Evolutionary conservation across 1,140 invertebrate species (phyloP), one percentile per base, ranked within the genome.

Genomic region (Drosophila carrolli): DNA sequence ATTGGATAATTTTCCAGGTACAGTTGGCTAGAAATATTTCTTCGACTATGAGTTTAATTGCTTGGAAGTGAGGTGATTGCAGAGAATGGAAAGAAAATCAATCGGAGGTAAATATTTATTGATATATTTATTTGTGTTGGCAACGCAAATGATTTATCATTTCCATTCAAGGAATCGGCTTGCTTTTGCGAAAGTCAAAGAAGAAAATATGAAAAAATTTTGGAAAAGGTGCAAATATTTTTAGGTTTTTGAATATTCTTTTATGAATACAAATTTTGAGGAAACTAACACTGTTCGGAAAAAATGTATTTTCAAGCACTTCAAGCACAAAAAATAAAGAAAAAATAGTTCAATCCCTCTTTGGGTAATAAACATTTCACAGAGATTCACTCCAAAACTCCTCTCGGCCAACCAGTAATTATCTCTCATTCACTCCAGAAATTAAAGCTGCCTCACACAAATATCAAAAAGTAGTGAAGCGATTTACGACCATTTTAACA

Each of bases 21-120:
- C 40, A 66, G 58, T 41, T 61, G 38, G 14, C 48, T 78, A 47
- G 56, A 67, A 66, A 66, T 35, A 59, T 43, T 16, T 73, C 54
- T 58, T 29, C 27, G 43, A 35, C 63, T 32, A 35, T 14, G 23
- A 62, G 79, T 40, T 86, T 77, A 82, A 85, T 75, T 81, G 83
- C 44, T 47, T 78, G 74, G 82, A 86, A 88, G 65, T 50, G 5
- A 55, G 43, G 44, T 29, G 32, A 80, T 35, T 16, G 29, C 48
- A 2, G 47, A n/a, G 35, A 47, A 48, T 57, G 19, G 23, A 29
- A 32, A 66, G 10, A 14, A 47, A 57, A 35, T 19, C 32, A n/a
- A 16, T 37, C 11, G 13, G 9, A 16, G 4, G 23, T 47, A 48
- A 65, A 38, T 65, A 47, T 65, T 47, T 48, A 32, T 40, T 29